Evolutionary conservation across 2,797 vertebrate genomes (phyloP).

Genomic region (Oreochromis mossambicus): DNA sequence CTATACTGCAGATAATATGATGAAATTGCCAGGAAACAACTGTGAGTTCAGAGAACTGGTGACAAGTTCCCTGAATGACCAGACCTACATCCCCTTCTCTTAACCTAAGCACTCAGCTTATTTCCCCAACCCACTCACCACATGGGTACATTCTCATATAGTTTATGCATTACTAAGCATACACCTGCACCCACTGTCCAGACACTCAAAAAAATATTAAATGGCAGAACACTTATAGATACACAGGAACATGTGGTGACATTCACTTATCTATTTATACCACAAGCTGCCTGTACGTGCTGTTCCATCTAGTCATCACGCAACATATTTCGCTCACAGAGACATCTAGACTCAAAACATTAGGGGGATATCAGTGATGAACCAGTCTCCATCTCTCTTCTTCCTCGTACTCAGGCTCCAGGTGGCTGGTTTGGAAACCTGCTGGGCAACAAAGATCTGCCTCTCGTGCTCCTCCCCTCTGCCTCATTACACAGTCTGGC

Average conservation of each 20-base stretch:
- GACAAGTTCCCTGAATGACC: slow-evolving; percentile 79
- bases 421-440: slow-evolving; percentile 21
- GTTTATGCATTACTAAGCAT: background rate
- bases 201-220: background rate
- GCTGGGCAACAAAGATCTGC: background rate
- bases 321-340: background rate
- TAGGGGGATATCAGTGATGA: background rate
- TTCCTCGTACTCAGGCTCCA: background rate
- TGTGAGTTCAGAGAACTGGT: slow-evolving; percentile 71
- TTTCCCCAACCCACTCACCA: slow-evolving; percentile 12
- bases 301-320: slow-evolving; percentile 2
- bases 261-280: slow-evolving; percentile 43
- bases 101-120: slow-evolving; percentile 11
- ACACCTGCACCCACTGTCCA: background rate
- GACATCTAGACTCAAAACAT: background rate
- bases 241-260: slow-evolving; percentile 5
- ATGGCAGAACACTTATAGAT: background rate
- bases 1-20: slow-evolving; percentile 40
- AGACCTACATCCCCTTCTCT: slow-evolving; percentile 69
- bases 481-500: slow-evolving; percentile 27
- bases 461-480: background rate
- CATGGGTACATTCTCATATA: background rate
- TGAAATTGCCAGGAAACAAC: slow-evolving; percentile 73
- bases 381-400: background rate
- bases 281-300: slow-evolving; percentile 9